phyloP scores from a whole-genome alignment of 1,140 invertebrate species.

The Drosophila dunni region DNA sequence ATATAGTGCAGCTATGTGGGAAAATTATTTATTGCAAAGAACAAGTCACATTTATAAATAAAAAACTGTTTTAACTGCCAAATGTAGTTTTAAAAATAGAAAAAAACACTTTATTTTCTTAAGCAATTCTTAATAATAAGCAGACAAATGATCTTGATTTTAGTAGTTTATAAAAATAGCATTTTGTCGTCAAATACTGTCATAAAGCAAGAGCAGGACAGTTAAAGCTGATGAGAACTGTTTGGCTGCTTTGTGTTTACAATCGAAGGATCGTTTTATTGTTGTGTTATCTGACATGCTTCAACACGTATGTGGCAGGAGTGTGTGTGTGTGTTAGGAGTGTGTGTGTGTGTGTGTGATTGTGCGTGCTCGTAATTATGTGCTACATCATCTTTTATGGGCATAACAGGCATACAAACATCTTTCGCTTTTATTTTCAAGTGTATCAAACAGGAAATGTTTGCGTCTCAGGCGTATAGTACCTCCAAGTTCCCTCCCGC shows the following conservation, averaged over 20 bases:
- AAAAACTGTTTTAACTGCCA: too few species aligned
- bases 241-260: not conserved
- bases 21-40: too few species aligned
- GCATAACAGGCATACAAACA: slow-evolving; percentile 60
- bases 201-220: too few species aligned
- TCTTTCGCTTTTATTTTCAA: slow-evolving; percentile 72
- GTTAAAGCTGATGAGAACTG: not conserved
- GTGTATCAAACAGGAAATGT: slow-evolving; percentile 72
- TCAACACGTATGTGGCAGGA: slow-evolving; percentile 5
- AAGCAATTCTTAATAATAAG: too few species aligned
- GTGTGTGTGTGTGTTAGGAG: slow-evolving; percentile 18
- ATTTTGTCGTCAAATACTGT: too few species aligned
- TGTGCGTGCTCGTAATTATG: slow-evolving; percentile 67
- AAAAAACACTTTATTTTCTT: too few species aligned
- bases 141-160: too few species aligned
- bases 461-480: slow-evolving; percentile 18
- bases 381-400: slow-evolving; percentile 81
- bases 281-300: slow-evolving; percentile 44
- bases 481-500: not conserved
- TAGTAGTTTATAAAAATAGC: too few species aligned
- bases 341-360: slow-evolving; percentile 16
- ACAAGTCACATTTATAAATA: too few species aligned
- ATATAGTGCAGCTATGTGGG: too few species aligned
- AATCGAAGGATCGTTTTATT: slow-evolving; percentile 51
- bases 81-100: too few species aligned